phyloP scores from a whole-genome alignment of 1,140 invertebrate species.

The Eupristina koningsbergeri region DNA sequence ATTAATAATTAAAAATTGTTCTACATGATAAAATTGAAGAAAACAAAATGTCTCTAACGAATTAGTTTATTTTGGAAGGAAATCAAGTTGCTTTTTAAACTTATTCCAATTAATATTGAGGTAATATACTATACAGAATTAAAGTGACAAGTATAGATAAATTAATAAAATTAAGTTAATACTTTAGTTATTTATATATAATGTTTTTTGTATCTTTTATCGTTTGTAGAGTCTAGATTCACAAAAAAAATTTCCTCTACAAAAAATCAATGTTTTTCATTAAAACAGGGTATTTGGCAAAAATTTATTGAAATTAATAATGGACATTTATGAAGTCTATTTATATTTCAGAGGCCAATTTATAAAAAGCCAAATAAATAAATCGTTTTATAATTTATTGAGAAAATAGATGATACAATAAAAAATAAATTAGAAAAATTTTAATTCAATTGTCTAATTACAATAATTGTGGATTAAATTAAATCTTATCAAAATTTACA shows the following conservation, averaged over 20 bases:
- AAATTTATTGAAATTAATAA: not conserved
- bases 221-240: conserved; percentile 55
- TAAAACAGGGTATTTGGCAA: not conserved
- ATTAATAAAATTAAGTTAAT: conserved; percentile 63
- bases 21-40: not conserved
- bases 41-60: conserved; percentile 20
- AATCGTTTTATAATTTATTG: not conserved
- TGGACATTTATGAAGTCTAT: not conserved
- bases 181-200: conserved; percentile 71
- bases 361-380: too few species aligned
- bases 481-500: not conserved
- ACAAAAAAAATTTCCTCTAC: conserved; percentile 18
- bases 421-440: not conserved
- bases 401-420: not conserved
- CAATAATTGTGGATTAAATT: conserved; percentile 3
- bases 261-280: not conserved
- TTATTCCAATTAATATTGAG: conserved; percentile 66
- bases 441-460: conserved; percentile 32
- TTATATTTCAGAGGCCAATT: not conserved
- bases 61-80: conserved; percentile 37
- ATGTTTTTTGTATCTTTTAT: conserved; percentile 61
- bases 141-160: conserved; percentile 63
- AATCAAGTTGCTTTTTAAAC: conserved; percentile 54
- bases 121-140: conserved; percentile 28
- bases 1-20: not conserved